Conservation (phyloP, 1,140 invertebrate genomes). For the Drosophila oshimai region DNA sequence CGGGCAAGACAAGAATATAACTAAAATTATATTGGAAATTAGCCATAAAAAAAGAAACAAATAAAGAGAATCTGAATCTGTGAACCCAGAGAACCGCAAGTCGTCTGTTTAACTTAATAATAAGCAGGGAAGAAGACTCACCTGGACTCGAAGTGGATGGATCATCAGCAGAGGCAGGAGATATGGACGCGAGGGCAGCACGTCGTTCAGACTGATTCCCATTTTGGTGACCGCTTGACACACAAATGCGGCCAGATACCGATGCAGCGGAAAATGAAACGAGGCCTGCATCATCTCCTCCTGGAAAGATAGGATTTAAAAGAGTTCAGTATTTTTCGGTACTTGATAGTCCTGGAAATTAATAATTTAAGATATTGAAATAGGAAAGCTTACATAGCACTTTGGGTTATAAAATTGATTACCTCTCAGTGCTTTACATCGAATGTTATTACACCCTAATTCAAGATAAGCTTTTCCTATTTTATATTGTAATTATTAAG, state of each 20-base stretch:
- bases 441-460: too few species aligned
- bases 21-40: constrained; percentile 26
- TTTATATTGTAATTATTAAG: too few species aligned
- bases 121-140: constrained; percentile 82
- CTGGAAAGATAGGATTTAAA: constrained; percentile 82
- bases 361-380: too few species aligned
- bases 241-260: constrained; percentile 96
- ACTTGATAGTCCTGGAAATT: too few species aligned
- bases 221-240: constrained; percentile 94
- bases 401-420: too few species aligned
- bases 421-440: too few species aligned
- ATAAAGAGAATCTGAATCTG: constrained; percentile 25
- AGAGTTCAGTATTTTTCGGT: neutral
- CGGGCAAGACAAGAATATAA: constrained; percentile 23
- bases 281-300: constrained; percentile 93
- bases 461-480: too few species aligned
- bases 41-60: constrained; percentile 20
- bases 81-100: neutral
- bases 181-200: constrained; percentile 89
- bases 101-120: neutral
- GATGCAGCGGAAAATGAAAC: constrained; percentile 97
- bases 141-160: constrained; percentile 96
- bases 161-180: constrained; percentile 92
- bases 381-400: too few species aligned
- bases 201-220: constrained; percentile 88